Conservation (phyloP, 2,797 vertebrate species). For the Podargus strigoides region DNA sequence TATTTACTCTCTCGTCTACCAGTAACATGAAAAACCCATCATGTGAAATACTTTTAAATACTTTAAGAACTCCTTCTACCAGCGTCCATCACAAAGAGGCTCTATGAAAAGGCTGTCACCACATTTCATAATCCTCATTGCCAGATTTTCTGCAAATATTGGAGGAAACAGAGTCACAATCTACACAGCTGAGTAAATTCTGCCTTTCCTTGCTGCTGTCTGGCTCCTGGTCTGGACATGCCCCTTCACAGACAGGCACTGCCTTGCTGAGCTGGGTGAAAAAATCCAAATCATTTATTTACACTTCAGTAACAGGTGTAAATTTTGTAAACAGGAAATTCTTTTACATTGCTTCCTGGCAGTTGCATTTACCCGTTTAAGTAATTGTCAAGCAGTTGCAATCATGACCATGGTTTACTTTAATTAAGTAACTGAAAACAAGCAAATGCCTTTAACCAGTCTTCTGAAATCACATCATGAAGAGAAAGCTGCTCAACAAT, state of each 20-base stretch:
- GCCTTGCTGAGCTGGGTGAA: background rate
- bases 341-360: background rate
- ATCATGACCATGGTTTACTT: background rate
- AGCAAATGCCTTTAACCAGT: background rate
- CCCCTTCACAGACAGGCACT: background rate
- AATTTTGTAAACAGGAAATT: background rate
- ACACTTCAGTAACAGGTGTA: background rate
- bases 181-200: background rate
- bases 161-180: background rate
- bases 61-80: background rate
- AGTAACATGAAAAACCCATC: background rate
- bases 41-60: background rate
- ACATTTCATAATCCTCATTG: background rate
- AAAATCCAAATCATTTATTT: background rate
- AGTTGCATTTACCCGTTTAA: background rate
- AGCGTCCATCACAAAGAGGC: background rate
- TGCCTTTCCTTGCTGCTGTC: background rate
- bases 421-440: background rate
- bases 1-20: background rate
- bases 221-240: background rate
- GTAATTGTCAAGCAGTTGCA: background rate
- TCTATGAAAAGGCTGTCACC: background rate
- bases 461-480: background rate
- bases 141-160: background rate
- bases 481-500: background rate